A percentile compares a stretch with the other conserved stretches of the same genome.
These are phyloP conservation scores for Ptyas mucosa DNA, from an alignment of 2,113 vertebrate species.

Conservation along the genomic window DNA sequence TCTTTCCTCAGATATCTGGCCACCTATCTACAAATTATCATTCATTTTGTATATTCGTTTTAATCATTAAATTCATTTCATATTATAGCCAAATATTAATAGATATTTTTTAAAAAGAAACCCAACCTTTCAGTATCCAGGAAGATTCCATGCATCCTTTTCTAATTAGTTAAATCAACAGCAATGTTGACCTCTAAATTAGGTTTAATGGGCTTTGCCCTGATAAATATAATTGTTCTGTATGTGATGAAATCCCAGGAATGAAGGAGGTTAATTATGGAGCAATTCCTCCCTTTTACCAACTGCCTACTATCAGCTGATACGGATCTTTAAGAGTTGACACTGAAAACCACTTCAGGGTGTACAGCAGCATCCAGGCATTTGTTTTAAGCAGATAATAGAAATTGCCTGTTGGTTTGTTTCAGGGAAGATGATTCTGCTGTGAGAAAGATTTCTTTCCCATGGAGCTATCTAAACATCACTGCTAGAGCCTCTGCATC, in stretches of 20 bases:
- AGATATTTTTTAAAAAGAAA: neutral
- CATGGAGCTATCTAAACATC: slow-evolving; percentile 41
- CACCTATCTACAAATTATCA: neutral
- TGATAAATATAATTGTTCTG: slow-evolving; percentile 18
- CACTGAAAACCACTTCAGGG: slow-evolving; percentile 41
- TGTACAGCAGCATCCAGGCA: neutral
- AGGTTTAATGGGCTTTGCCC: neutral
- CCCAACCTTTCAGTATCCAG: neutral
- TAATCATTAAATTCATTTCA: neutral
- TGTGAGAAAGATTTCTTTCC: slow-evolving; percentile 47
- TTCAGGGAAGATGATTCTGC: slow-evolving; percentile 39
- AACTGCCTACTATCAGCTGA: slow-evolving; percentile 21
- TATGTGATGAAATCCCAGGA: neutral
- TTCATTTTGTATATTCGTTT: neutral
- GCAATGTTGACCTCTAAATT: slow-evolving; percentile 22
- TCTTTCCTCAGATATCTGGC: neutral
- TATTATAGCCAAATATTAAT: neutral
- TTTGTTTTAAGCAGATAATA: slow-evolving; percentile 24
- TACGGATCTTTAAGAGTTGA: slow-evolving; percentile 35
- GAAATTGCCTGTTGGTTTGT: slow-evolving; percentile 45
- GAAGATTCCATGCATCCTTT: neutral
- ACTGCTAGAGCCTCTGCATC: slow-evolving; percentile 33
- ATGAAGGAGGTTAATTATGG: neutral
- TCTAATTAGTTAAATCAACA: slow-evolving; percentile 17
- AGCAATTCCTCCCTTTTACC: slow-evolving; percentile 5